A percentile compares a stretch with the other conserved stretches of the same genome.
Conservation (phyloP, 2,888 invertebrate genomes). For the Nemotelus nigrinus region DNA sequence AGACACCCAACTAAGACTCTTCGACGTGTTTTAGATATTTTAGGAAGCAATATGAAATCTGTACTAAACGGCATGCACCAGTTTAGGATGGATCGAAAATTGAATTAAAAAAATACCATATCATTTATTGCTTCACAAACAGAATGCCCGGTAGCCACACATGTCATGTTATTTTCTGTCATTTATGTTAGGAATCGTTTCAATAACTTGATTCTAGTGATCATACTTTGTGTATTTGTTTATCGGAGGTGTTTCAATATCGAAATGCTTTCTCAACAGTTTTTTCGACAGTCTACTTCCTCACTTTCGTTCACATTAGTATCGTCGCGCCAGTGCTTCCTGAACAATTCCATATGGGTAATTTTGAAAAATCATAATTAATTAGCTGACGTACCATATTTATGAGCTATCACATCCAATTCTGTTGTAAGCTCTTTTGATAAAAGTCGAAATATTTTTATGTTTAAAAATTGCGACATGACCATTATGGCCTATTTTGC, state of each 20-base stretch:
- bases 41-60: no score
- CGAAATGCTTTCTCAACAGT: constrained; percentile 10
- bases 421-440: no score
- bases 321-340: neutral
- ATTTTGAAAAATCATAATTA: no score
- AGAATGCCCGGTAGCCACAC: constrained; percentile 40
- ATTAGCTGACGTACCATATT: no score
- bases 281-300: constrained; percentile 2
- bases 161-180: constrained; percentile 1
- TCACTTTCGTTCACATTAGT: constrained; percentile 9
- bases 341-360: no score
- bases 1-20: no score
- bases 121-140: constrained; percentile 18
- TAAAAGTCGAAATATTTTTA: no score
- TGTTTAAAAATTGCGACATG: no score
- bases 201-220: constrained; percentile 9
- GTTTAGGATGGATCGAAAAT: neutral
- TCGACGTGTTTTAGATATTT: no score
- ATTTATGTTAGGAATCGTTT: neutral
- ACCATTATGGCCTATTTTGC: neutral
- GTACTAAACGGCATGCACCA: no score
- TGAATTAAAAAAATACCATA: neutral
- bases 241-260: neutral
- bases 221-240: constrained; percentile 39
- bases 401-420: no score